Base-by-base conservation (phyloP, 2,113 vertebrate species). In the Glaucidium brasilianum region DNA sequence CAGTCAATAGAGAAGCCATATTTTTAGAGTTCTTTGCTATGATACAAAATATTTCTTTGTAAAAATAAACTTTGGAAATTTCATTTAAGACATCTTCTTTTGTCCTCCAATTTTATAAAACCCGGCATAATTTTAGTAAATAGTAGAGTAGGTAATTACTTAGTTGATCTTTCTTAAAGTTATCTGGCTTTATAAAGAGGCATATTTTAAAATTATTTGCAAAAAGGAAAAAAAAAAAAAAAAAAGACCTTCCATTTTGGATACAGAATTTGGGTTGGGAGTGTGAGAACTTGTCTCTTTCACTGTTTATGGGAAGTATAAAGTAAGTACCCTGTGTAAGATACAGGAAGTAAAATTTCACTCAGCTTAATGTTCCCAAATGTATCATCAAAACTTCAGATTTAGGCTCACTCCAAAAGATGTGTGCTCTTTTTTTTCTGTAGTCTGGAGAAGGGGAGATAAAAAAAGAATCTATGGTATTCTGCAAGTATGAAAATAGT, bases 361-460 rank as follows among this genome's bases (percentile, higher is more conserved):
- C 11, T 82, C 32, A 62, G 4, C 2, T 81, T 68, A 66, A 10
- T 32, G 17, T 20, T 91, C 27, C 32, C 37, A 63, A 53, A 82
- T 53, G 2, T 23, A 71, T n/a, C 2, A 27, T 64, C 26, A 62
- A 58, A 58, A 1, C 0, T 43, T 41, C 5, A 29, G 22, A 20
- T 50, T 41, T 32, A 67, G 37, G 21, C 7, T 86, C 13, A 16
- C 7, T 84, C 32, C 19, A 84, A 58, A 71, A 66, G n/a, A 34
- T 5, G 6, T 52, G 15, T 41, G 6, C 18, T n/a, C n/a, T 80
- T 76, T 8, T 79, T 15, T 39, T 26, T 47, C 52, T 84, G 30
- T 52, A 67, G 22, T 43, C 10, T 49, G 20, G 22, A 58, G 76
- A 58, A 47, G 2, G 3, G 2, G 2, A 69, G 8, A 35, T 7